phyloP scores from a whole-genome alignment of 2,797 vertebrate species.

The Discoglossus pictus region DNA sequence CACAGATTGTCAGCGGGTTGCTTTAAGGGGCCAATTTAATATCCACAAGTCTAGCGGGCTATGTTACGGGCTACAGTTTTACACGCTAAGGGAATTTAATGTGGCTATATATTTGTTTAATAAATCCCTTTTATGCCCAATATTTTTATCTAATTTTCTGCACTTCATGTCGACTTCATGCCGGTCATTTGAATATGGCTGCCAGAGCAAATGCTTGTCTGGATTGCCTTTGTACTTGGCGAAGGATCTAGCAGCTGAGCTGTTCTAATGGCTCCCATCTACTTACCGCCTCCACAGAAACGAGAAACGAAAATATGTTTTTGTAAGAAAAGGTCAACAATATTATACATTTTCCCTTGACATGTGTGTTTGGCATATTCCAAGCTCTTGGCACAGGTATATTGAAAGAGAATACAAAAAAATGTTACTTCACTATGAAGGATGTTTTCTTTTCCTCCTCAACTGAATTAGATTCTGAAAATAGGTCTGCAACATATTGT shows the following conservation, averaged over 20 bases:
- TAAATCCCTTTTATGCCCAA: too few relatives aligned
- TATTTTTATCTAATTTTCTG: neutral
- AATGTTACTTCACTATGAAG: conserved; percentile 17
- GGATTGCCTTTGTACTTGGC: conserved; percentile 29
- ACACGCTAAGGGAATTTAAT: too few relatives aligned
- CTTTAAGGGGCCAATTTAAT: too few relatives aligned
- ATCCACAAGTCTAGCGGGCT: too few relatives aligned
- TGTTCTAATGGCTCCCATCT: conserved; percentile 27
- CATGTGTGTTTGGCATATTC: conserved; percentile 23
- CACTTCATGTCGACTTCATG: conserved; percentile 10
- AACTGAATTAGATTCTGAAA: neutral
- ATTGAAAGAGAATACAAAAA: conserved; percentile 3
- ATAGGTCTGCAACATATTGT: conserved; percentile 7
- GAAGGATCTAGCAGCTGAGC: conserved; percentile 7
- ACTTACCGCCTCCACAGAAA: conserved; percentile 28
- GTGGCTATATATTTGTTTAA: too few relatives aligned
- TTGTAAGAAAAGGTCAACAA: conserved; percentile 38
- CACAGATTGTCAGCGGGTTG: too few relatives aligned
- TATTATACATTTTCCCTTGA: conserved; percentile 43
- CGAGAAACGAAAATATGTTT: conserved; percentile 39
- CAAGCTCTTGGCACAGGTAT: conserved; percentile 26
- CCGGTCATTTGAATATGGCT: conserved; percentile 9
- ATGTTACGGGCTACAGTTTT: too few relatives aligned
- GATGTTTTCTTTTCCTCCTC: conserved; percentile 8
- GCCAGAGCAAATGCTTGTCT: conserved; percentile 16